Evolutionary conservation across 2,888 invertebrate species (phyloP), one percentile per base, ranked within the genome.

Genomic region (Girardia tigrina): DNA sequence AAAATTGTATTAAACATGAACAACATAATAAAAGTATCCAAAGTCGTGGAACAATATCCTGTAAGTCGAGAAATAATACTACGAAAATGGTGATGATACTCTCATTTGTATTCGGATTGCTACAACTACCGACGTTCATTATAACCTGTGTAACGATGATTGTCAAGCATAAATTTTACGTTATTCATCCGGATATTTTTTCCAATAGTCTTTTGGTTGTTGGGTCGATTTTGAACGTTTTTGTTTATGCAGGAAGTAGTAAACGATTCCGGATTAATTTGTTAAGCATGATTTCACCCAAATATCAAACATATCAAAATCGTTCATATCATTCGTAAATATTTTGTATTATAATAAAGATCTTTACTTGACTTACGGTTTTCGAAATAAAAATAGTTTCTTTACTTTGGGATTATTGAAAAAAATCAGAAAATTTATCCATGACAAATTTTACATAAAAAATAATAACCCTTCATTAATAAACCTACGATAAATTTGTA

Each of bases 61-160:
- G 6, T 12, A 29, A 26, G 16, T 28, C 27, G 1, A 4, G 73
- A 73, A 27, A 42, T 20, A 29, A 29, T 26, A 36, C 36, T 16
- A 73, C 28, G 4, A 20, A 36, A 26, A 27, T 73, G 27, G 73
- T 73, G 14, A 27, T 73, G 28, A 42, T 42, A 20, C 42, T 73
- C 26, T 73, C 73, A 8, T 73, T 73, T 26, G 73, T 73, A 6
- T 73, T 73, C 20, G 27, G 73, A 26, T 29, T 73, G n/a, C 26
- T 73, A 20, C 29, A 73, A 29, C n/a, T 73, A 12, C 73, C 73
- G 8, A 73, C 73, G n/a, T 73, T 73, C 42, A 73, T 73, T 2
- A 73, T 73, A 6, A 73, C 73, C 70, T 73, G 73, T 36, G 4
- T 73, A 16, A 27, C 29, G 2, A 26, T 73, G 26, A 4, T 36